A percentile compares a stretch with the other conserved stretches of the same genome.
phyloP scores from a whole-genome alignment of 2,888 invertebrate species.

The Eubasilissa splendida region DNA sequence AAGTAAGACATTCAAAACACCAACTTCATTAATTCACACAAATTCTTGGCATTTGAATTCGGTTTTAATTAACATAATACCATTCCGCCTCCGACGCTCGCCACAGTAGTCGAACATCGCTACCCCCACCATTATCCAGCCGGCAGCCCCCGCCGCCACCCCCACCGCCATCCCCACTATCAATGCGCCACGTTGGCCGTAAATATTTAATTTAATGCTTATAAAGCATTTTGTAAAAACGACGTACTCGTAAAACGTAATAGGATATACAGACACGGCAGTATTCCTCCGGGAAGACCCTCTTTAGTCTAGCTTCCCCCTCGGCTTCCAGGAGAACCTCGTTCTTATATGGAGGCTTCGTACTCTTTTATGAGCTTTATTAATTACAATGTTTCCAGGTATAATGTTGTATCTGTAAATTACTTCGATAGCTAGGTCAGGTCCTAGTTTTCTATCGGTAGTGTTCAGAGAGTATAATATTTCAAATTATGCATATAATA shows the following conservation, averaged over 20 bases:
- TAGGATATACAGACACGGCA: background rate
- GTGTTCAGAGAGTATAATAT: too few relatives aligned
- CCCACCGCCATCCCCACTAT: too few relatives aligned
- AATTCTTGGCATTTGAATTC: background rate
- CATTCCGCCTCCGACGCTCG: background rate
- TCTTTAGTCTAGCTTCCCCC: background rate
- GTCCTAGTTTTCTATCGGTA: too few relatives aligned
- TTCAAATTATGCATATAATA: too few relatives aligned
- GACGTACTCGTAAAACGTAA: slow-evolving; percentile 6
- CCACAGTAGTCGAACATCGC: background rate
- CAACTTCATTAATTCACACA: too few relatives aligned
- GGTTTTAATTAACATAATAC: background rate
- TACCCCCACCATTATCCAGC: too few relatives aligned
- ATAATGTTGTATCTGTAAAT: too few relatives aligned
- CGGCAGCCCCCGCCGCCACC: background rate
- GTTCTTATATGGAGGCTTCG: background rate
- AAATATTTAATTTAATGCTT: slow-evolving; percentile 18
- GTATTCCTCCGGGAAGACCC: slow-evolving; percentile 10
- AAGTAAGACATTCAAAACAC: too few relatives aligned
- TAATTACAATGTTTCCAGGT: slow-evolving; percentile 2
- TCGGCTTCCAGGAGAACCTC: background rate
- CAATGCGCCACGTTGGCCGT: background rate
- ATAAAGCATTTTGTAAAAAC: slow-evolving; percentile 6
- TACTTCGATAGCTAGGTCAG: too few relatives aligned
- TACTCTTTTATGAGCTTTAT: slow-evolving; percentile 8